Evolutionary conservation across 1,140 invertebrate genomes (phyloP), one percentile per base, ranked within the genome.

Genomic region (Cheumatopsyche charites): DNA sequence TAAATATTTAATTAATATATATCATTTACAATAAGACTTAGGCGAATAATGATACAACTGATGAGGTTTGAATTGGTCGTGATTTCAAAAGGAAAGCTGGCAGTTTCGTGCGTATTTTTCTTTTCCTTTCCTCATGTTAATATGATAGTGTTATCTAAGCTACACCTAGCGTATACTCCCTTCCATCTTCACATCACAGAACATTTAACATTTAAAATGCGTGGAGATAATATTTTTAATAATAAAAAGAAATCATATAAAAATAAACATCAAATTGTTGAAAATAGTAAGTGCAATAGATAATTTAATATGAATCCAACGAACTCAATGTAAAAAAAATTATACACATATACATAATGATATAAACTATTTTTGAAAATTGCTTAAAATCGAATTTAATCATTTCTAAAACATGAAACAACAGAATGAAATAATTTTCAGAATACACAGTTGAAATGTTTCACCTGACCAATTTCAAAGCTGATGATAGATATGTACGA

Each of bases 121-220:
- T 61, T 74, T 29, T 45, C 21, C 62, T 29, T 61, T 58, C 63
- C 68, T 74, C 70, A 25, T 62, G 66, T 69, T 58, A 58, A 58
- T n/a, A n/a, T 47, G 43, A 47, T 36, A 71, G 65, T 47, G 67
- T 72, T 45, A 72, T 63, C 71, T 75, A 75, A 65, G 71, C 67
- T 75, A 75, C 69, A 75, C 71, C 74, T 75, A 75, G 74, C 74
- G 74, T 75, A 75, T 75, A 75, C 74, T 75, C 71, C 74, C 68
- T 67, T 67, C 36, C 43, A 63, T 67, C 71, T 70, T 71, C 67
- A 73, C 74, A 75, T 75, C 74, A 75, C 74, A 75, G 74, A 70
- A 75, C 74, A 75, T 75, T 73, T 75, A 75, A 75, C 74, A 75
- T 63, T 75, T 67, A 75, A 72, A 58, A 67, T 67, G 45, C 43